These are phyloP conservation scores for Agonopterix arenella DNA, from an alignment of 2,888 invertebrate species.

Conservation along the genomic window DNA sequence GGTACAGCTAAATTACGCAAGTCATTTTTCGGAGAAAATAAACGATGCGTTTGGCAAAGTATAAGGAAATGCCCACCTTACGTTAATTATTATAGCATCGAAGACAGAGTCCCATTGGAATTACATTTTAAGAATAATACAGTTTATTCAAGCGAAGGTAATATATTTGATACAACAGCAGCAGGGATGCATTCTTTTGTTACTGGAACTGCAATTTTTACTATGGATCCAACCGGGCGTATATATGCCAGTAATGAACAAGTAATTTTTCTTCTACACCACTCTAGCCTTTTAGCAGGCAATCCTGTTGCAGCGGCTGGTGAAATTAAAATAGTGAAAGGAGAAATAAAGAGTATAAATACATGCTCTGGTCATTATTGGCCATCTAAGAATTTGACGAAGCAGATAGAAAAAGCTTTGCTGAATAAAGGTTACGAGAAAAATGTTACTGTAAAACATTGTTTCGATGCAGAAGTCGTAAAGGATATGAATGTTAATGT, in stretches of 20 bases:
- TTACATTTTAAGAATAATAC: background rate
- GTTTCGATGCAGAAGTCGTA: background rate
- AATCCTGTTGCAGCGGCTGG: background rate
- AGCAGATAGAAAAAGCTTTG: background rate
- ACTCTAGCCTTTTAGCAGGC: slow-evolving; percentile 3
- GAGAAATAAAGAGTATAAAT: background rate
- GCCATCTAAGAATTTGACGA: background rate
- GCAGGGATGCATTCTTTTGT: background rate
- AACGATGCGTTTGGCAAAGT: background rate
- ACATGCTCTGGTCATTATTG: slow-evolving; percentile 5
- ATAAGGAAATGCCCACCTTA: background rate
- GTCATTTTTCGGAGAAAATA: background rate
- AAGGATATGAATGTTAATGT: too few species aligned
- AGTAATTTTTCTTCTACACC: slow-evolving; percentile 1
- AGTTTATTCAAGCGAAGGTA: background rate
- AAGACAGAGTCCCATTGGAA: background rate
- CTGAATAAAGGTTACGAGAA: background rate
- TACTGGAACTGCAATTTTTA: background rate
- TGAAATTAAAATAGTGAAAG: background rate
- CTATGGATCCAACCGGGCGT: slow-evolving; percentile 3
- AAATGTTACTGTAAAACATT: background rate
- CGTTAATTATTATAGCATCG: background rate
- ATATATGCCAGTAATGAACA: slow-evolving; percentile 4
- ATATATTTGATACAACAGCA: background rate
- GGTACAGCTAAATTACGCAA: background rate